These are phyloP conservation scores for Cheirogaleus medius DNA, from an alignment of 2,113 vertebrate species.

Conservation along the genomic window DNA sequence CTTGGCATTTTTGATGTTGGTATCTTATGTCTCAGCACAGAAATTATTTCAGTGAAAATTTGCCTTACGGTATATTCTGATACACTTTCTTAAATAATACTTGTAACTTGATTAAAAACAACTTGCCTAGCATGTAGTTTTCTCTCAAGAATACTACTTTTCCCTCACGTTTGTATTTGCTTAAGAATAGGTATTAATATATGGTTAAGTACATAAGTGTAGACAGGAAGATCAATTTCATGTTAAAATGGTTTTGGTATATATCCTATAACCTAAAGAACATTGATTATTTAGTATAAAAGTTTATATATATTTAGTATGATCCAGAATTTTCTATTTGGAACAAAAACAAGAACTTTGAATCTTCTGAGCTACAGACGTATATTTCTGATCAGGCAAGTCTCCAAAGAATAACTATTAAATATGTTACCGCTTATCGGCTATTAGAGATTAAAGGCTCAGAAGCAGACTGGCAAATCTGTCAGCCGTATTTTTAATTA, in stretches of 20 bases:
- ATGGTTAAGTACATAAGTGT: background rate
- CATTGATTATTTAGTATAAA: background rate
- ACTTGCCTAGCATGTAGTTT: constrained; percentile 12
- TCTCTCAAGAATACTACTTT: constrained; percentile 35
- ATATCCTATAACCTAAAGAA: background rate
- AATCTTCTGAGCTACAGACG: constrained; percentile 2
- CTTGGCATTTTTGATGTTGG: background rate
- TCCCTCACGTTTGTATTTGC: background rate
- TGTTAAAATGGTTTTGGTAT: background rate
- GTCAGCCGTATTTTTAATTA: background rate
- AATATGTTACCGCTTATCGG: background rate
- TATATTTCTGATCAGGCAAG: background rate
- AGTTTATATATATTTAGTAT: background rate
- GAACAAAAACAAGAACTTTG: background rate
- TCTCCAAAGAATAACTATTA: background rate
- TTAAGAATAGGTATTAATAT: background rate
- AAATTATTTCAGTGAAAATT: constrained; percentile 27
- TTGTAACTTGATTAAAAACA: constrained; percentile 35
- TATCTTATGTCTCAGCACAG: background rate
- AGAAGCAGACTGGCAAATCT: background rate
- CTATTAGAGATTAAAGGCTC: background rate
- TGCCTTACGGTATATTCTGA: background rate
- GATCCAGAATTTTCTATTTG: constrained; percentile 12
- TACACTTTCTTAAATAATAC: constrained; percentile 4
- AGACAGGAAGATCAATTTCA: constrained; percentile 4